Evolutionary conservation across 2,797 vertebrate genomes (phyloP).

Genomic region (Geotrypetes seraphini): DNA sequence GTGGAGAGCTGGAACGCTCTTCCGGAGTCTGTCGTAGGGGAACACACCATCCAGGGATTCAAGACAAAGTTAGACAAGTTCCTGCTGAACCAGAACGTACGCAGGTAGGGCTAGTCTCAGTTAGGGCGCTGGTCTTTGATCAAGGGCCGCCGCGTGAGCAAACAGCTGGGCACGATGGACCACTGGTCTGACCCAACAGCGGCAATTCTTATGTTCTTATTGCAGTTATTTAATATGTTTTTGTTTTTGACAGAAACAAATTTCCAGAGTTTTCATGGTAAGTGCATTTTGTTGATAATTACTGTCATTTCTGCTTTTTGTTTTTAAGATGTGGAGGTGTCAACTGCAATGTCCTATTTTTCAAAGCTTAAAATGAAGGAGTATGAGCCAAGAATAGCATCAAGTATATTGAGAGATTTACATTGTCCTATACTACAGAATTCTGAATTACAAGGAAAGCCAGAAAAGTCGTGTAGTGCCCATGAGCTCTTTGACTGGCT

Average conservation of each 20-base stretch:
- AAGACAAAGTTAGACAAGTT: no score
- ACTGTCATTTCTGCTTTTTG: conserved; percentile 24
- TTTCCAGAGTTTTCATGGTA: background rate
- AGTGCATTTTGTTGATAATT: conserved; percentile 3
- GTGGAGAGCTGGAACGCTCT: no score
- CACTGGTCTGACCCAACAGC: no score
- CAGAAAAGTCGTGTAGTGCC: conserved; percentile 50
- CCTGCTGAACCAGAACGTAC: no score
- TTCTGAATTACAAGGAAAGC: conserved; percentile 41
- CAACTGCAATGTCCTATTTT: conserved; percentile 58
- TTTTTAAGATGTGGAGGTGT: conserved; percentile 40
- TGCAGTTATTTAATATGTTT: background rate
- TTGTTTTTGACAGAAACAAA: background rate
- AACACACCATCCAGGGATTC: no score
- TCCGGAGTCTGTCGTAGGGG: no score
- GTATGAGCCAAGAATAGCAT: conserved; percentile 50
- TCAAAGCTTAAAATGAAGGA: conserved; percentile 58
- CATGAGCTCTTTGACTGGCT: conserved; percentile 78
- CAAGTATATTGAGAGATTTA: conserved; percentile 41
- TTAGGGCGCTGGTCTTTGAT: no score
- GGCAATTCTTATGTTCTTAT: no score
- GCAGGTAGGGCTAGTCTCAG: no score
- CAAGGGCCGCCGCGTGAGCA: no score
- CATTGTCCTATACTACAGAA: conserved; percentile 55
- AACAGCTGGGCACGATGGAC: no score